Evolutionary conservation across 2,888 invertebrate genomes (phyloP), one percentile per base, ranked within the genome.

Genomic region (Scaptomyza polygonia): DNA sequence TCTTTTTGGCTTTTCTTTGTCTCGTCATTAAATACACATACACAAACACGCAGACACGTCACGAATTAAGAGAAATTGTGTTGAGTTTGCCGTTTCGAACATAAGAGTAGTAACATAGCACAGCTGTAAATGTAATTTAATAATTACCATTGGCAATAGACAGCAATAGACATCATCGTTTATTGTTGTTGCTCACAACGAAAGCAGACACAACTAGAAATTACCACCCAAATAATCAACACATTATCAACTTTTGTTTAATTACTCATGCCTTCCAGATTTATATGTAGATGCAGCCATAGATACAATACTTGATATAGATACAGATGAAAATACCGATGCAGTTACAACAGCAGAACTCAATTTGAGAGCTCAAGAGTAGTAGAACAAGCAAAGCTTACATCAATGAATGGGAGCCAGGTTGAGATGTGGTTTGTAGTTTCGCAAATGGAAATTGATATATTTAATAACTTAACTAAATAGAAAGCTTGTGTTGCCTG

Each of bases 201-300:
- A 49, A 44, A 30, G 11, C 34, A 42, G 34, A 45, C 57, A 67
- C 16, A 45, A 42, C 40, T 51, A 40, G 44, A 69, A 70, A 84
- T 78, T 70, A 58, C 73, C 84, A 76, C 79, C 56, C 59, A 77
- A 81, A 80, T 78, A 84, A 81, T 87, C 86, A 77, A 82, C 83
- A 83, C 85, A 72, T 86, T 78, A 86, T 73, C 67, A 83, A 81
- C 67, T 72, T 81, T 81, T 81, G 73, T 72, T 85, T 78, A 86
- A 83, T 83, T 84, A 76, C 81, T 76, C 52, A 79, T 67, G 63
- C 71, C 21, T 27, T n/a, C 7, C n/a, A 69, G 55, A 52, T 55
- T 29, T 39, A 55, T 53, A 48, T 49, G 18, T 9, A 14, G 34
- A n/a, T 36, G 14, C 2, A n/a, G 4, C 5, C 9, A n/a, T n/a